Evolutionary conservation across 1,140 invertebrate genomes (phyloP), one percentile per base, ranked within the genome.

Genomic region (Linepithema humile): DNA sequence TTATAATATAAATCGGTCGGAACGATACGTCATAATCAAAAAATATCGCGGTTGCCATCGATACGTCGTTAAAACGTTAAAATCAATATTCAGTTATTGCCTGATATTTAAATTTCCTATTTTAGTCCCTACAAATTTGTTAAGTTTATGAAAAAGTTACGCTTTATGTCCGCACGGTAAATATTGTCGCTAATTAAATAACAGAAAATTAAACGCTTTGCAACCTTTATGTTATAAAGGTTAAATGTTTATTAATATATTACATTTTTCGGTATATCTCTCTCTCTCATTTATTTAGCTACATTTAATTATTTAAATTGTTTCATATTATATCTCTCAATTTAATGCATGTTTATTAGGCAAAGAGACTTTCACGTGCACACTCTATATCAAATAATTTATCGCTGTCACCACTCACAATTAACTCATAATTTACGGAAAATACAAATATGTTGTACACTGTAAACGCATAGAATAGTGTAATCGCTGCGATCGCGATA

Each of bases 41-140:
- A 80, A 80, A 80, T 77, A 77, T 29, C 65, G 29, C 26, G 26
- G 12, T 45, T 75, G 59, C 65, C 65, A 65, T 29, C 70, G 75
- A 80, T 80, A 80, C 48, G 35, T 70, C 75, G 70, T 80, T 80
- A 80, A 75, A 80, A 80, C 48, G 35, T 69, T 69, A 70, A 69
- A 70, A 80, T 69, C 64, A 4, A 70, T 80, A 80, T 57, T 55
- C 75, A 69, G 48, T 53, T 80, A 80, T 67, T 77, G 23, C 4
- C 20, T 6, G 60, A 65, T 65, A 53, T 80, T 78, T 78, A n/a
- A 35, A 55, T 69, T 69, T 20, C 23, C 35, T 40, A 57, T 70
- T 69, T 80, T 70, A 55, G 26, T 50, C 2, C 17, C 3, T 55
- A 40, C n/a, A 40, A 43, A 80, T 69, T 12, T 23, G 64, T 69